phyloP scores from a whole-genome alignment of 2,113 vertebrate genomes.

The Sceloporus undulatus region DNA sequence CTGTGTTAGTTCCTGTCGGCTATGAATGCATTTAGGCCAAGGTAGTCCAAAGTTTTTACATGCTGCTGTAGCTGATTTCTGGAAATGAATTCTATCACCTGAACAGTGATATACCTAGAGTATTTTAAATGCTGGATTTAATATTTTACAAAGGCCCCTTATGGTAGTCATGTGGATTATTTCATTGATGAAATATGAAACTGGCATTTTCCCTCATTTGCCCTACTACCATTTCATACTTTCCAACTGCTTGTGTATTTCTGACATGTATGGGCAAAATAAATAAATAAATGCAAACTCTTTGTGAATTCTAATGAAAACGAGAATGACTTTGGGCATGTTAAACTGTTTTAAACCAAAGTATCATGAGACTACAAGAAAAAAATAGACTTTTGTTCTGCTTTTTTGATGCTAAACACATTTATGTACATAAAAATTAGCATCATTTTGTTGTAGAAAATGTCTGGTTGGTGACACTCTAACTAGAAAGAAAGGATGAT shows the following conservation, averaged over 20 bases:
- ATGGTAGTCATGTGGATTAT: neutral
- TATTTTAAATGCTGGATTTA: neutral
- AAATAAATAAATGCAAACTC: neutral
- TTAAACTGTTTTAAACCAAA: neutral
- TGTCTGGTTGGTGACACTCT: too few relatives aligned
- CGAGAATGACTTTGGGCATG: neutral
- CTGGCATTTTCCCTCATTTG: neutral
- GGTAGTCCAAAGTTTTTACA: neutral
- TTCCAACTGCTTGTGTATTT: neutral
- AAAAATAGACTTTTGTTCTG: neutral
- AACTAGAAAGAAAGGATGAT: neutral
- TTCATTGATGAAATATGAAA: neutral
- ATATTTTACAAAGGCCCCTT: neutral
- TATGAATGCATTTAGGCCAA: neutral
- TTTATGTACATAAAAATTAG: neutral
- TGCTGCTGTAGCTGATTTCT: neutral
- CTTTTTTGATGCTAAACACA: neutral
- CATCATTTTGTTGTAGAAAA: neutral
- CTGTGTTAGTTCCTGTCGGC: too few relatives aligned
- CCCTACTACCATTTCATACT: neutral
- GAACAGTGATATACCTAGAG: neutral
- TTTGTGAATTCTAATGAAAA: neutral
- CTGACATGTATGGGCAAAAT: neutral
- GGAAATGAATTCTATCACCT: neutral
- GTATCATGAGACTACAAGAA: neutral